Evolutionary conservation across 2,113 vertebrate species (phyloP).

Genomic region (Plotosus lineatus): DNA sequence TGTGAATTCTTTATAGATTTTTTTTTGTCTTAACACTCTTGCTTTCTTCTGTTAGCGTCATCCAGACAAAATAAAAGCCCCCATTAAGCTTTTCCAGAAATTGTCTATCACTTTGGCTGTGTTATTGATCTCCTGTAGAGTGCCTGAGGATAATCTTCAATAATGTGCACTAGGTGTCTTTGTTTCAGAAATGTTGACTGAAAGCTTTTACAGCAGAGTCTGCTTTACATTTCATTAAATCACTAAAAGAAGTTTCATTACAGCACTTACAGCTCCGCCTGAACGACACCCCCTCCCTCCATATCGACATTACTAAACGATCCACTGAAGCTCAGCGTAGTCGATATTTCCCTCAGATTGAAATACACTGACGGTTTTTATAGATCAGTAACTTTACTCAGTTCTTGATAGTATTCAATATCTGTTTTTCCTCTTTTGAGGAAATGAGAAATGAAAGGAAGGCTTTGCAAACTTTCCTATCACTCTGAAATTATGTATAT

Average conservation of each 20-base stretch:
- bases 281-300: not conserved
- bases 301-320: not conserved
- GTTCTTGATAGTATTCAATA: not conserved
- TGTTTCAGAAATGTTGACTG: slow-evolving; percentile 8
- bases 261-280: not conserved
- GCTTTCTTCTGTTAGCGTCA: not conserved
- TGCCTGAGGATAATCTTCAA: slow-evolving; percentile 29
- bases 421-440: not conserved
- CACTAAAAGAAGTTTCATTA: not conserved
- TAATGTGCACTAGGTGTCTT: slow-evolving; percentile 18
- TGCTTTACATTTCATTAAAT: not conserved
- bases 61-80: slow-evolving; percentile 49
- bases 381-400: not conserved
- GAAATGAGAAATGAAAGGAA: too few species aligned
- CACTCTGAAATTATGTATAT: not conserved
- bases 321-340: not conserved
- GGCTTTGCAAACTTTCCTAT: not conserved
- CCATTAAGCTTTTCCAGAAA: slow-evolving; percentile 54
- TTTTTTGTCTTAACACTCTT: not conserved
- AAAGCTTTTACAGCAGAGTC: slow-evolving; percentile 21
- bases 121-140: slow-evolving; percentile 37
- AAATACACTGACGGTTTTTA: not conserved
- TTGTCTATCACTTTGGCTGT: slow-evolving; percentile 45
- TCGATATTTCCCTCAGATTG: not conserved
- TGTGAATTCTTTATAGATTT: not conserved